These are phyloP conservation scores for Harpalus rubripes DNA, from an alignment of 2,888 invertebrate genomes.

Conservation along the genomic window DNA sequence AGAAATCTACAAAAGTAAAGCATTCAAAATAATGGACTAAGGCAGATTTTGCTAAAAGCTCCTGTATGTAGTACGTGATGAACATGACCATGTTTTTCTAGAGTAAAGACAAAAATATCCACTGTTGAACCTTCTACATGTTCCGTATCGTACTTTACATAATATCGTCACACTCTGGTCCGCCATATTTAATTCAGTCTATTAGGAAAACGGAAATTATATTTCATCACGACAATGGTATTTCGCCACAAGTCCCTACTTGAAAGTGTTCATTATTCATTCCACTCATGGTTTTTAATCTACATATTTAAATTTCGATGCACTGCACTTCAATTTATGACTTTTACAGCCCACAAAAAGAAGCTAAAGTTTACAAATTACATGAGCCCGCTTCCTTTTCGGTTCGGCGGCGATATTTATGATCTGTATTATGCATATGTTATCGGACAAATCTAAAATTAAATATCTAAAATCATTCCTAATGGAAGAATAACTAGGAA, in stretches of 20 bases:
- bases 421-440: too few species aligned
- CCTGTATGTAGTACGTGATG: too few species aligned
- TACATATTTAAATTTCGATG: constrained; percentile 66
- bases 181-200: constrained; percentile 67
- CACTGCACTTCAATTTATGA: constrained; percentile 66
- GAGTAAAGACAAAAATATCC: background rate
- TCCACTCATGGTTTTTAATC: constrained; percentile 67
- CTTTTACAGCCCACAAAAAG: constrained; percentile 53
- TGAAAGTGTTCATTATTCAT: constrained; percentile 66
- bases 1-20: too few species aligned
- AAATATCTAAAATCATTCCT: too few species aligned
- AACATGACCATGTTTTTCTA: too few species aligned
- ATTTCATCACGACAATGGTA: constrained; percentile 67
- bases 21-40: too few species aligned
- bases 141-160: constrained; percentile 62
- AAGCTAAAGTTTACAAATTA: constrained; percentile 57
- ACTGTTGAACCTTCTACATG: background rate
- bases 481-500: too few species aligned
- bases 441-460: too few species aligned
- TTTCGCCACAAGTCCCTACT: constrained; percentile 64
- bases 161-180: constrained; percentile 63
- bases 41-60: too few species aligned
- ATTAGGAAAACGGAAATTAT: constrained; percentile 67
- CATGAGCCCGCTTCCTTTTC: constrained; percentile 38
- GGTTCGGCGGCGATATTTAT: background rate